Conservation (phyloP, 2,797 vertebrate genomes). For the Pipistrellus kuhlii region DNA sequence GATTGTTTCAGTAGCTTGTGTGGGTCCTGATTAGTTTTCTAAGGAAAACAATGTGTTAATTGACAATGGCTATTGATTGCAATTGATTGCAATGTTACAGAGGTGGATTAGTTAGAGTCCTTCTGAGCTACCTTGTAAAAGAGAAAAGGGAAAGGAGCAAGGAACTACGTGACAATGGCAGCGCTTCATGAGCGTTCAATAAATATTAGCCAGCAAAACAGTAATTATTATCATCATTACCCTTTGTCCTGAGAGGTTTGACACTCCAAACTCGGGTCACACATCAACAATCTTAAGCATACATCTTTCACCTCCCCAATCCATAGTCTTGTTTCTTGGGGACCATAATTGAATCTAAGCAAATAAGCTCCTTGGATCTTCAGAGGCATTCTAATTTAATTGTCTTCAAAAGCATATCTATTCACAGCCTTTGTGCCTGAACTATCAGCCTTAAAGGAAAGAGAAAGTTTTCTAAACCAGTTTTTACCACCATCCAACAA, state of each 20-base stretch:
- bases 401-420: not conserved
- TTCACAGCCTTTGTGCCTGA: not conserved
- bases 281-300: not conserved
- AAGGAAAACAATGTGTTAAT: not conserved
- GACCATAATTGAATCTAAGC: not conserved
- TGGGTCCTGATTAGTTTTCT: not conserved
- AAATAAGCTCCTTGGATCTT: not conserved
- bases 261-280: not conserved
- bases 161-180: not conserved
- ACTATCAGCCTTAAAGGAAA: not conserved
- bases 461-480: not conserved
- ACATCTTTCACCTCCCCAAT: not conserved
- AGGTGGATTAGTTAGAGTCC: not conserved
- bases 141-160: not conserved
- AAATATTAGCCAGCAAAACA: not conserved
- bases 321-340: not conserved
- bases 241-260: not conserved
- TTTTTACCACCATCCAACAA: not conserved
- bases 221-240: not conserved
- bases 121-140: not conserved
- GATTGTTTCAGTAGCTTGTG: not conserved
- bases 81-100: not conserved
- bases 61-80: not conserved
- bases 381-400: constrained; percentile 10
- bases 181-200: not conserved